A percentile compares a stretch with the other conserved stretches of the same genome.
These are phyloP conservation scores for Seriola rivoliana DNA, from an alignment of 2,113 vertebrate genomes.

Conservation along the genomic window DNA sequence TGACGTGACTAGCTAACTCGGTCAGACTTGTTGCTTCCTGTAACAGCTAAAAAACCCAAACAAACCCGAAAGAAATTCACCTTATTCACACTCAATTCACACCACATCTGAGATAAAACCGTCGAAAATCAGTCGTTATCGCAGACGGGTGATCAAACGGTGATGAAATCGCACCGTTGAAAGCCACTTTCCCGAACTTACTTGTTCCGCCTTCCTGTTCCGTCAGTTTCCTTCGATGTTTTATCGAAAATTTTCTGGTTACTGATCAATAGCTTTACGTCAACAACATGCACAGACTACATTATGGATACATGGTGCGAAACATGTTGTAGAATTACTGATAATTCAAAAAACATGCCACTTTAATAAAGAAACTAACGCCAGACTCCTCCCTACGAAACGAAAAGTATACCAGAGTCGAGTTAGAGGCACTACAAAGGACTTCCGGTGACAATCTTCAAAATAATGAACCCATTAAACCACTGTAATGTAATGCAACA, in stretches of 20 bases:
- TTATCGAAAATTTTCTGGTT: conserved; percentile 10
- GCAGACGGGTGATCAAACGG: conserved; percentile 27
- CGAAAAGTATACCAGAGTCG: conserved; percentile 61
- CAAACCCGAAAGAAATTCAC: background rate
- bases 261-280: conserved; percentile 32
- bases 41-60: background rate
- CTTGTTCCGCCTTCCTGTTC: conserved; percentile 86
- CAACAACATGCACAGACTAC: conserved; percentile 33
- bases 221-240: conserved; percentile 66
- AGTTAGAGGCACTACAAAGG: fast-evolving
- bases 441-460: conserved; percentile 53
- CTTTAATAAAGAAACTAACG: conserved; percentile 75
- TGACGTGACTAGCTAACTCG: conserved; percentile 60
- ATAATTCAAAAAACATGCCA: conserved; percentile 62
- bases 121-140: background rate
- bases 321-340: conserved; percentile 29
- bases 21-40: conserved; percentile 75
- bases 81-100: background rate
- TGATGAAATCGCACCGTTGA: conserved; percentile 65
- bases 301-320: conserved; percentile 52
- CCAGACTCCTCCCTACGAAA: conserved; percentile 78
- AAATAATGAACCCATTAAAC: conserved; percentile 37
- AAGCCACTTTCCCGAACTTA: conserved; percentile 84
- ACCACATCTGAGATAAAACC: background rate
- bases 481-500: background rate